Evolutionary conservation across 2,113 vertebrate species (phyloP).

Genomic region (Hymenochirus boettgeri): DNA sequence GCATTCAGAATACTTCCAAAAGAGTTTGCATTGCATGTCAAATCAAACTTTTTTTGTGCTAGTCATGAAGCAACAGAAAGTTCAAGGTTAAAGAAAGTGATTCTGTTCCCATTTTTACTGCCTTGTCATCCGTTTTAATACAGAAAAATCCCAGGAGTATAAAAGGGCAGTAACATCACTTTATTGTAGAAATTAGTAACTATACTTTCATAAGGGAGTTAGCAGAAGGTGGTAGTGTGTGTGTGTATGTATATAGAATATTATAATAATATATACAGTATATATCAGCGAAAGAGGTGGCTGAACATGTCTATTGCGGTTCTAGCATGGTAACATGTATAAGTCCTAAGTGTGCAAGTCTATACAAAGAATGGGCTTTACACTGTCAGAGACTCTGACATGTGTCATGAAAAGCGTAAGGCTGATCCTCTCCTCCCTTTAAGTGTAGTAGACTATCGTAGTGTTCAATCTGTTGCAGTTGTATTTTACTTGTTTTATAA

Average conservation of each 20-base stretch:
- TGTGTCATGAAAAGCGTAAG: too few species aligned
- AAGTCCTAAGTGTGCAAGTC: too few species aligned
- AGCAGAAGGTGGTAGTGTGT: background rate
- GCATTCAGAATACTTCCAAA: background rate
- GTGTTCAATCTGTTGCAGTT: too few species aligned
- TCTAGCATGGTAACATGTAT: too few species aligned
- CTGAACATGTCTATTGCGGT: too few species aligned
- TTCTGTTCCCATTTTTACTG: constrained; percentile 27
- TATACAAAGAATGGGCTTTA: too few species aligned
- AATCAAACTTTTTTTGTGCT: constrained; percentile 10
- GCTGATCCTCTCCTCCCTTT: too few species aligned
- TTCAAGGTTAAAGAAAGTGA: constrained; percentile 35
- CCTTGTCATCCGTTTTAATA: constrained; percentile 25
- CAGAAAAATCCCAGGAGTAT: constrained; percentile 21
- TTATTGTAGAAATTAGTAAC: constrained; percentile 16
- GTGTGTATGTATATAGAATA: constrained; percentile 14
- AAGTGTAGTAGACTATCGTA: too few species aligned
- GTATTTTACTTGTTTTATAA: too few species aligned
- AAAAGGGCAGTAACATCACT: constrained; percentile 31
- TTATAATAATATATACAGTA: constrained; percentile 23
- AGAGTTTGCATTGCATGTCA: constrained; percentile 13
- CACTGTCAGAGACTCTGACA: too few species aligned
- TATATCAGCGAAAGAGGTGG: background rate
- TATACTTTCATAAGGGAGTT: constrained; percentile 9
- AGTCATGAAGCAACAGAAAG: constrained; percentile 9